A percentile compares a stretch with the other conserved stretches of the same genome.
Evolutionary conservation across 2,888 invertebrate species (phyloP).

Genomic region (Bedellia somnulentella): DNA sequence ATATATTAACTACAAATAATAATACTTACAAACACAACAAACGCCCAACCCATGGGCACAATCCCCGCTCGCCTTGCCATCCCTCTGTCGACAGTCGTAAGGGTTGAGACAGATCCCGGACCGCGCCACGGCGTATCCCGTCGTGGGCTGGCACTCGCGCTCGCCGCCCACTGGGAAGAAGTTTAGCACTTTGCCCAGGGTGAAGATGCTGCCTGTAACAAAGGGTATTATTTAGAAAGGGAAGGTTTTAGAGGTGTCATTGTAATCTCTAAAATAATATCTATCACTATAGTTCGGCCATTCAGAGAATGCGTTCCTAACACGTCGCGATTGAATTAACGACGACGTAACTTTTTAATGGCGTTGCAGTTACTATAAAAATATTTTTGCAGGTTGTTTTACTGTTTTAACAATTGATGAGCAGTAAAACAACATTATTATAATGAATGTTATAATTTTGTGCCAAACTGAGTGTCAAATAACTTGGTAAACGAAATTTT

Average conservation of each 20-base stretch:
- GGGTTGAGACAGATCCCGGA: slow-evolving; percentile 80
- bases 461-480: too few relatives aligned
- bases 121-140: slow-evolving; percentile 70
- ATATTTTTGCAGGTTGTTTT: too few relatives aligned
- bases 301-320: too few relatives aligned
- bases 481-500: too few relatives aligned
- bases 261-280: too few relatives aligned
- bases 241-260: not conserved
- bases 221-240: not conserved
- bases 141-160: slow-evolving; percentile 74
- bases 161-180: slow-evolving; percentile 84
- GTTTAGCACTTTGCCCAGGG: slow-evolving; percentile 67
- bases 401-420: too few relatives aligned
- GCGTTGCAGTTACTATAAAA: too few relatives aligned
- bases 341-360: too few relatives aligned
- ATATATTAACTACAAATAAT: not conserved
- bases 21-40: slow-evolving; percentile 79
- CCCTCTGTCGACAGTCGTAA: slow-evolving; percentile 79
- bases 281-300: too few relatives aligned
- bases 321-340: too few relatives aligned
- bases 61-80: slow-evolving; percentile 69
- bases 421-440: too few relatives aligned
- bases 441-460: too few relatives aligned
- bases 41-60: slow-evolving; percentile 85
- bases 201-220: slow-evolving; percentile 25